These are phyloP conservation scores for Morinoia aosen DNA, from an alignment of 2,888 invertebrate genomes.

Conservation along the genomic window DNA sequence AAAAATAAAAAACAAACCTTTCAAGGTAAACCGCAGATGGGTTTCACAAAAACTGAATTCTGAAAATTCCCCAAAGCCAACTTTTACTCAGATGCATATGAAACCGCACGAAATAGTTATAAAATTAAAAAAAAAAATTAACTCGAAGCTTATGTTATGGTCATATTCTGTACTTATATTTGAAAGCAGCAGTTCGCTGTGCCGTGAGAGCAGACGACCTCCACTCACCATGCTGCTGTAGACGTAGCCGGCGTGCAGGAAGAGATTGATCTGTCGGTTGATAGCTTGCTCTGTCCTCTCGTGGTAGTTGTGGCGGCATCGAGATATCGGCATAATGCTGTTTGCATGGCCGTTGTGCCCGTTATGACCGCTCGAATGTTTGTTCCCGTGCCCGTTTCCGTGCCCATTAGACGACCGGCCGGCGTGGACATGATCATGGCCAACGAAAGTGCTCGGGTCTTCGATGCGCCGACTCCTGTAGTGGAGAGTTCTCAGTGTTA, in stretches of 20 bases:
- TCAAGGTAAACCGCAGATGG: not conserved
- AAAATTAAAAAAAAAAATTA: not conserved
- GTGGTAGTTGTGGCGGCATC: constrained; percentile 68
- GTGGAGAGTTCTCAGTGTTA: not conserved
- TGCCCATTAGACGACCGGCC: not conserved
- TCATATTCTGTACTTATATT: not conserved
- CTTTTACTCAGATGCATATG: not conserved
- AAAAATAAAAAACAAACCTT: not conserved
- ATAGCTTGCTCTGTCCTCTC: constrained; percentile 69
- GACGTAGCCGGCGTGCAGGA: constrained; percentile 71
- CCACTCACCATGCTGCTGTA: constrained; percentile 72
- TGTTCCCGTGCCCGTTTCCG: not conserved
- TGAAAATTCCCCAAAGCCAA: not conserved
- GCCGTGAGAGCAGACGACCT: constrained; percentile 65
- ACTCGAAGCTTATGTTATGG: not conserved
- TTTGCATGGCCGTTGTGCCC: not conserved
- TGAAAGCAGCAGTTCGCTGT: not conserved
- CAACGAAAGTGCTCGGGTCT: not conserved
- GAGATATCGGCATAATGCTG: constrained; percentile 39
- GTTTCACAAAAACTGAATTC: not conserved
- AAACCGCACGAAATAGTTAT: not conserved
- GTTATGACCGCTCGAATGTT: not conserved
- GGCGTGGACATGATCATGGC: not conserved
- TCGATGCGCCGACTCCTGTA: constrained; percentile 8
- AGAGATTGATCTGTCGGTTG: constrained; percentile 69